A percentile compares a stretch with the other conserved stretches of the same genome.
These are phyloP conservation scores for Ophion ventricosus DNA, from an alignment of 2,888 invertebrate genomes.

Conservation along the genomic window DNA sequence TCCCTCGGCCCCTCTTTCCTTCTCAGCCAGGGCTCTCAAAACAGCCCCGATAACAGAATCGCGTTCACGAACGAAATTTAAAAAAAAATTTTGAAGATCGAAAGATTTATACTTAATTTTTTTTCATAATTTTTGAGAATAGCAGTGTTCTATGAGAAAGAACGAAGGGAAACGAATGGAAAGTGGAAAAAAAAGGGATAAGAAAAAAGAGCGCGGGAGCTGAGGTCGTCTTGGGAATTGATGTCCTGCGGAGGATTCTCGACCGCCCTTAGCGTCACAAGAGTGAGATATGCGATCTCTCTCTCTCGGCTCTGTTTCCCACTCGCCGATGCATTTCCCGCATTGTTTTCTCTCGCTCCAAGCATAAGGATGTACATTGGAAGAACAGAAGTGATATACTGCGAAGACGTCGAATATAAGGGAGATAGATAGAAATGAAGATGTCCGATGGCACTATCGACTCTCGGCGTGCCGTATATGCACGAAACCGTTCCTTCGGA, in stretches of 20 bases:
- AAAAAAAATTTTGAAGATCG: not conserved
- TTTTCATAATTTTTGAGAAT: slow-evolving; percentile 43
- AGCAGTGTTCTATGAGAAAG: slow-evolving; percentile 1
- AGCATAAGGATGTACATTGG: slow-evolving; percentile 40
- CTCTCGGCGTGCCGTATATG: slow-evolving; percentile 38
- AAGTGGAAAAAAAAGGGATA: slow-evolving; percentile 22
- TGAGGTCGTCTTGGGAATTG: slow-evolving; percentile 50
- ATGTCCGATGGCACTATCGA: slow-evolving; percentile 55
- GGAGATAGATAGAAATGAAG: slow-evolving; percentile 36
- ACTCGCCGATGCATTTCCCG: slow-evolving; percentile 26
- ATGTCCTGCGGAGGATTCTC: slow-evolving; percentile 66
- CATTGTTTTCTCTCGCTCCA: slow-evolving; percentile 35
- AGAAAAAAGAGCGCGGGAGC: slow-evolving; percentile 32
- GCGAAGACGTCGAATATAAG: slow-evolving; percentile 53
- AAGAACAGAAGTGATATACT: slow-evolving; percentile 60
- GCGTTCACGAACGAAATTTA: slow-evolving; percentile 30
- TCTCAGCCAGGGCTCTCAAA: slow-evolving; percentile 29
- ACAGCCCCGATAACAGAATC: slow-evolving; percentile 51
- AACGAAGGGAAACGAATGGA: not conserved
- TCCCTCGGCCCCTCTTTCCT: slow-evolving; percentile 42
- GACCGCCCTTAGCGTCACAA: slow-evolving; percentile 67
- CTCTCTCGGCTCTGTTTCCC: slow-evolving; percentile 40
- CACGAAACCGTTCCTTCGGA: slow-evolving; percentile 14
- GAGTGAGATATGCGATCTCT: slow-evolving; percentile 55
- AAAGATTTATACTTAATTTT: slow-evolving; percentile 67